Evolutionary conservation across 2,888 invertebrate species (phyloP).

Genomic region (Xestia sexstrigata): DNA sequence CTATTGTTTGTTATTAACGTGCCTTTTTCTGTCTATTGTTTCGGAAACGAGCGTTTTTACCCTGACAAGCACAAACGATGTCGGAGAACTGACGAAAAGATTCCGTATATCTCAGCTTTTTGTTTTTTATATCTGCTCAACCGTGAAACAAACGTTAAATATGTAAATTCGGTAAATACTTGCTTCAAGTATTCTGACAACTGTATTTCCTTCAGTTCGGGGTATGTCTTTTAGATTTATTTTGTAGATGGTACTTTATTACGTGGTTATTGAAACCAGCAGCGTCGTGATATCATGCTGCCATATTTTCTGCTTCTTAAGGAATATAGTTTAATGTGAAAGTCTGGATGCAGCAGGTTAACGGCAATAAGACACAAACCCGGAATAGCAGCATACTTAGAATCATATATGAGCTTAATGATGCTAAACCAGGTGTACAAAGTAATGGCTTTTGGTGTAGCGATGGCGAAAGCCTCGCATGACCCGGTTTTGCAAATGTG

Average conservation of each 20-base stretch:
- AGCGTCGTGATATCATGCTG: background rate
- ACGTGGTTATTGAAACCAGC: background rate
- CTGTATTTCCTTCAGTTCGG: constrained; percentile 18
- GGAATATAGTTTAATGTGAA: background rate
- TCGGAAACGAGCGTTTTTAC: constrained; percentile 19
- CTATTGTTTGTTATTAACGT: background rate
- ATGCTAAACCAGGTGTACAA: background rate
- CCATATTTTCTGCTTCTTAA: background rate
- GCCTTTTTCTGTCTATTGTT: constrained; percentile 15
- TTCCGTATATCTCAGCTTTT: constrained; percentile 19
- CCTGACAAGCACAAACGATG: constrained; percentile 20
- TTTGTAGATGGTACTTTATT: background rate
- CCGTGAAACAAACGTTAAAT: constrained; percentile 50
- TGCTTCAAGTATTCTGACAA: constrained; percentile 3
- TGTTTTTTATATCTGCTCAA: constrained; percentile 41
- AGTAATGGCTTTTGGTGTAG: background rate
- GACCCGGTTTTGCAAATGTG: background rate
- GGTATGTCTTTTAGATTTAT: background rate
- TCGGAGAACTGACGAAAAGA: constrained; percentile 35
- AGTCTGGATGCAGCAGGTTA: background rate
- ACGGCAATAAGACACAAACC: background rate
- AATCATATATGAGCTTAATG: background rate
- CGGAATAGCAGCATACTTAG: background rate
- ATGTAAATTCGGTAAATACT: constrained; percentile 49
- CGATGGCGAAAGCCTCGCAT: background rate